Conservation (phyloP, 2,888 invertebrate species). For the Siphonodentalium dalli region DNA sequence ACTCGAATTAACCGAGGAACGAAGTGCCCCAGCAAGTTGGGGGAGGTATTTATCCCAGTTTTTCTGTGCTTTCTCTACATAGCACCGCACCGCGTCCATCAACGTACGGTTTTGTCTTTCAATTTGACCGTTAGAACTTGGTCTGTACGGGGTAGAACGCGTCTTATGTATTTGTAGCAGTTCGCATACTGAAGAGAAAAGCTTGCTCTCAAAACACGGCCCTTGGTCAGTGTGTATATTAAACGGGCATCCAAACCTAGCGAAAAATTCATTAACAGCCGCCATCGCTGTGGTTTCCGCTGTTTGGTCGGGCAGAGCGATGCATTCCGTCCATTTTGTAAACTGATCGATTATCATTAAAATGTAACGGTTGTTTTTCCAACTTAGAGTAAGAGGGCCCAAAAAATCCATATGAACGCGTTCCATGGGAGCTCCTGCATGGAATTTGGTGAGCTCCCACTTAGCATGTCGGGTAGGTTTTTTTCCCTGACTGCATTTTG, state of each 20-base stretch:
- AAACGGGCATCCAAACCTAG: slow-evolving; percentile 10
- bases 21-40: slow-evolving; percentile 13
- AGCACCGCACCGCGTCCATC: slow-evolving; percentile 11
- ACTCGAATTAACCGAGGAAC: slow-evolving; percentile 10
- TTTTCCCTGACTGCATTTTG: background rate
- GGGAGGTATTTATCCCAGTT: slow-evolving; percentile 9
- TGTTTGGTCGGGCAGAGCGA: background rate
- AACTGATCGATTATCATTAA: slow-evolving; percentile 18
- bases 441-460: slow-evolving; percentile 70
- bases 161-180: slow-evolving; percentile 11
- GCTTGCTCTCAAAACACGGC: slow-evolving; percentile 11
- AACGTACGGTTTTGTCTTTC: slow-evolving; percentile 7
- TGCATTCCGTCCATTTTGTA: slow-evolving; percentile 4
- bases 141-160: slow-evolving; percentile 13
- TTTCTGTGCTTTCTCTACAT: slow-evolving; percentile 4
- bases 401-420: slow-evolving; percentile 19
- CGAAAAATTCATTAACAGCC: slow-evolving; percentile 7
- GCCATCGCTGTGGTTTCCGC: no score
- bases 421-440: slow-evolving; percentile 73
- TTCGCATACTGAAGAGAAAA: slow-evolving; percentile 5
- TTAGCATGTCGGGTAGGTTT: background rate
- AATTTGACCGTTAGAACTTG: slow-evolving; percentile 11
- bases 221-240: slow-evolving; percentile 12
- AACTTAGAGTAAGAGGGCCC: slow-evolving; percentile 10
- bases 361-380: slow-evolving; percentile 8